Base-by-base conservation (phyloP, 2,888 invertebrate species). In the Steinernema carpocapsae region DNA sequence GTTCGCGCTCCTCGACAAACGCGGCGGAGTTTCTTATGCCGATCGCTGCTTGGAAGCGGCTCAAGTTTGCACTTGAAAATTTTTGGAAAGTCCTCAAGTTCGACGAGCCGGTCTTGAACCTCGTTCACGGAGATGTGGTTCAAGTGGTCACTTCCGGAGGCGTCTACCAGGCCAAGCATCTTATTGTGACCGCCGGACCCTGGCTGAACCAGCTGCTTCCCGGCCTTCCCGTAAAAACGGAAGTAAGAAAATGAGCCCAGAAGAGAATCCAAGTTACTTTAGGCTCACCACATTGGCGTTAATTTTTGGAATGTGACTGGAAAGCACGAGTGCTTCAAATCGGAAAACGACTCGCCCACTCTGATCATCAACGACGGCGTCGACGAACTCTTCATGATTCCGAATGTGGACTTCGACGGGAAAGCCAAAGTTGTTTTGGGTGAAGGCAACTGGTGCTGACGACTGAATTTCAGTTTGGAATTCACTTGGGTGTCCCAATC, bases 131-230 rank as follows among this genome's bases (percentile, higher is more conserved):
- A 24, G 43, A 71, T 14, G n/a, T 51, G 2, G 37, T 74, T 17
- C 51, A 71, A 4, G 70, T 80, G 6, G 48, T 73, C 22, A 81
- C 81, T 12, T 37, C 48, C 10, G 77, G 76, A 70, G 64, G 72
- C 6, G 75, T 72, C 7, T 85, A 78, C 74, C 71, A 74, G 0
- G 72, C 80, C 0, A 78, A 80, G 26, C 80, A 78, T 56, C 72
- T 83, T 3, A 80, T 86, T 26, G 79, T 86, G 45, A 82, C 86
- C 12, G 80, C 82, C 7, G 86, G 86, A 17, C 78, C 79, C 7
- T 86, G 86, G 86, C 77, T 86, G 37, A 77, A 76, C 6, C 76
- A 80, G 59, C 72, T 86, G 6, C 24, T 85, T 12, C 82, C 80
- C 1, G 73, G 78, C 26, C 72, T 82, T 0, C 74, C 76, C 10